Base-by-base conservation (phyloP, 2,888 invertebrate genomes). In the Polydrusus pterygomalis region DNA sequence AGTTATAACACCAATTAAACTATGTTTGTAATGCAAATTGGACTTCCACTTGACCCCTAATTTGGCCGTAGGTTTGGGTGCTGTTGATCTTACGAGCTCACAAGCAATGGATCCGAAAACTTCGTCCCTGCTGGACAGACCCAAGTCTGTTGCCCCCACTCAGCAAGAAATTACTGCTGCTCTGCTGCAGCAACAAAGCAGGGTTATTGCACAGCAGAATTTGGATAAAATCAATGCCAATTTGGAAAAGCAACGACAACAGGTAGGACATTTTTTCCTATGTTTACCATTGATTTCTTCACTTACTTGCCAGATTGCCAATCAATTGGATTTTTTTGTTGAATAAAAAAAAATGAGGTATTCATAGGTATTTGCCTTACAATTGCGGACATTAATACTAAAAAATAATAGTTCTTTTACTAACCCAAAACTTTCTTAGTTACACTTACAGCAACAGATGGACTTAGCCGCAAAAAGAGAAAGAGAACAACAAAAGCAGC, bases 141-240 rank as follows among this genome's bases (percentile, higher is more conserved):
- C 87, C 9, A 88, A 88, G 80, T 86, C 87, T 0, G 87, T 87
- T 9, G 86, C 87, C 5, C 85, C 87, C 20, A 92, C 92, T 79
- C 92, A 92, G 80, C 93, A 93, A 80, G 91, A 92, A 84, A 89
- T 92, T 82, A 89, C 90, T 5, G 90, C 90, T 0, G 90, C 90
- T 9, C 84, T 93, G 58, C 89, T 93, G 74, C 93, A 93, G 81
- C 93, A 93, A 80, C 93, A 93, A 84, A 91, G 89, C 83, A 87
- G 90, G 17, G 90, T 79, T 6, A 87, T 91, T 67, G 89, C 89
- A 0, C 91, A 91, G 84, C 90, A 91, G 88, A 90, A 91, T 62
- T 87, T 92, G 63, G 93, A 93, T 83, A 93, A 93, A 75, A 78
- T 88, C 71, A 88, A 88, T 75, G 87, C 87, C 2, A 88, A 90